These are phyloP conservation scores for Naso thynnoides DNA, from an alignment of 2,797 vertebrate species.

Conservation along the genomic window DNA sequence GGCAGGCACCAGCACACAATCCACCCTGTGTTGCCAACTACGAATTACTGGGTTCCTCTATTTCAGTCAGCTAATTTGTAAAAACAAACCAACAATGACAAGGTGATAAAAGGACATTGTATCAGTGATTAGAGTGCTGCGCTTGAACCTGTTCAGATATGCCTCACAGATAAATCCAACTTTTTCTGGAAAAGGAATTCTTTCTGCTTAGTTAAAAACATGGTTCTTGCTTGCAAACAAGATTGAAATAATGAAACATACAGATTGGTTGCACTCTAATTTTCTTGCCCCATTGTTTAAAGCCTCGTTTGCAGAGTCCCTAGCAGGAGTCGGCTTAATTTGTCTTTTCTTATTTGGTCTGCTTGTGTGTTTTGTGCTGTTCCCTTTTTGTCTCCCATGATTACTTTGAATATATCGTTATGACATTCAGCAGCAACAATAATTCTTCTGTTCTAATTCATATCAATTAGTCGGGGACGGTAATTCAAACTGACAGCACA, in stretches of 20 bases:
- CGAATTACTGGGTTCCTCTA: constrained; percentile 80
- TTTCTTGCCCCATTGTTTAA: constrained; percentile 72
- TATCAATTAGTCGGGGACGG: constrained; percentile 94
- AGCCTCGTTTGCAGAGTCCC: constrained; percentile 79
- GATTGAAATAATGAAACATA: constrained; percentile 80
- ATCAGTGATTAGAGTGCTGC: constrained; percentile 63
- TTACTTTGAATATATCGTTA: constrained; percentile 91
- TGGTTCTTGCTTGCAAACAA: constrained; percentile 70
- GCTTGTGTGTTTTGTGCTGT: constrained; percentile 82
- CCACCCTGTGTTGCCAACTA: constrained; percentile 79
- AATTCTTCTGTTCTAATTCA: constrained; percentile 96
- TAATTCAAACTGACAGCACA: constrained; percentile 93
- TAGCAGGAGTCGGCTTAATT: constrained; percentile 81
- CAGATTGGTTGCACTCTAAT: constrained; percentile 79
- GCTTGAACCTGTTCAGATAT: constrained; percentile 65
- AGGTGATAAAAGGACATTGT: constrained; percentile 81
- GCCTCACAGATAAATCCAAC: constrained; percentile 37
- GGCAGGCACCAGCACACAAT: constrained; percentile 87
- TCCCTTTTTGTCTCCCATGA: constrained; percentile 80
- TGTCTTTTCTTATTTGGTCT: constrained; percentile 81
- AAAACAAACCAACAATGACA: constrained; percentile 81
- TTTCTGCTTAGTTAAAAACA: constrained; percentile 55
- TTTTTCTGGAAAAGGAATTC: constrained; percentile 39
- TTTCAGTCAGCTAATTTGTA: constrained; percentile 86
- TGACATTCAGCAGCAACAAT: constrained; percentile 93